A percentile compares a stretch with the other conserved stretches of the same genome.
phyloP scores from a whole-genome alignment of 2,888 invertebrate genomes.

The Tipula lateralis region DNA sequence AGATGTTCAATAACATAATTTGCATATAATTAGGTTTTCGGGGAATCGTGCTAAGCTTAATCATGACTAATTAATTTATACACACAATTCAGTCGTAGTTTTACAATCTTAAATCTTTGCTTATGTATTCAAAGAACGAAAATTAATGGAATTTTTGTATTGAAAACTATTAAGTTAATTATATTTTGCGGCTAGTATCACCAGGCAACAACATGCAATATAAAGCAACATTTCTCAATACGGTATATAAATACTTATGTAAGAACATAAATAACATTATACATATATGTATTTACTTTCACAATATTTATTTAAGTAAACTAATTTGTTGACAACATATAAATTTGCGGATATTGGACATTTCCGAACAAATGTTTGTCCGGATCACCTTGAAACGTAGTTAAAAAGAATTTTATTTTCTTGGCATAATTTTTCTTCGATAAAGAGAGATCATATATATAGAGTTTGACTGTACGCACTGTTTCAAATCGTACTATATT shows the following conservation, averaged over 20 bases:
- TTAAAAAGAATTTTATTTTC: background rate
- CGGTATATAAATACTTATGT: no score
- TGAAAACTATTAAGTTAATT: no score
- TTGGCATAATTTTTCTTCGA: background rate
- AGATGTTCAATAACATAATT: no score
- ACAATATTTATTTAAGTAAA: background rate
- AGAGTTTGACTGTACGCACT: background rate
- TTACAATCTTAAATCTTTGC: no score
- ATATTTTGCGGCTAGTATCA: no score
- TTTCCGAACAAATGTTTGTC: background rate
- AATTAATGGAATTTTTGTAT: no score
- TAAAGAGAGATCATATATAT: background rate
- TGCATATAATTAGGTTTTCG: background rate
- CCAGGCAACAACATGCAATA: background rate
- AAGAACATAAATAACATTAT: no score
- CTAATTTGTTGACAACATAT: no score
- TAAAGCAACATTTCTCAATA: background rate
- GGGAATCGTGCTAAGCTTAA: no score
- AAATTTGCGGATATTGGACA: background rate
- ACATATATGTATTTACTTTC: background rate
- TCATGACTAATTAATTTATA: no score
- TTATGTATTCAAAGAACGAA: no score
- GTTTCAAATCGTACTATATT: background rate
- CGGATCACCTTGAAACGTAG: background rate
- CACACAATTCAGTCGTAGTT: no score